Percentiles rank a stretch among this genome's conserved stretches.
phyloP scores from a whole-genome alignment of 2,888 invertebrate genomes.

The Hololepta plana region DNA sequence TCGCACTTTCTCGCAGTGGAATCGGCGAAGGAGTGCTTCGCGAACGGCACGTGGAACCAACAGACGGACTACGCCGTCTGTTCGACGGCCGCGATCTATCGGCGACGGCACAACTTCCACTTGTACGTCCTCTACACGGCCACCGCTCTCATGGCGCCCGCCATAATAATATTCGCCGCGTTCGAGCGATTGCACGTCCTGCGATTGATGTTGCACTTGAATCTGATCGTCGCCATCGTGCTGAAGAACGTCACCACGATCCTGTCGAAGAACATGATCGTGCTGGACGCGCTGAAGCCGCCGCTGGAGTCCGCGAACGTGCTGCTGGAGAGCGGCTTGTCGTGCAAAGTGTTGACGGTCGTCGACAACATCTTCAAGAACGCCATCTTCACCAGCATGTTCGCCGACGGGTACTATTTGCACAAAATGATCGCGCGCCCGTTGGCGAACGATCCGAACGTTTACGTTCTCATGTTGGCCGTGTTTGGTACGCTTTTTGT shows the following conservation, averaged over 20 bases:
- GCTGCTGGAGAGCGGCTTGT: conserved; percentile 31
- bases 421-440: conserved; percentile 48
- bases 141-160: conserved; percentile 33
- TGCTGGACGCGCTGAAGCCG: conserved; percentile 35
- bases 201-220: conserved; percentile 38
- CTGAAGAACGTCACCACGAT: conserved; percentile 38
- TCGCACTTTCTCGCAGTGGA: no score
- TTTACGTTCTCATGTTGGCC: conserved; percentile 28
- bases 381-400: conserved; percentile 49
- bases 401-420: conserved; percentile 44
- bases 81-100: conserved; percentile 33
- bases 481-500: conserved; percentile 25
- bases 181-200: conserved; percentile 29
- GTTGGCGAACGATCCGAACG: conserved; percentile 35
- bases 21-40: conserved; percentile 36
- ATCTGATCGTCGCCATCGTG: conserved; percentile 38
- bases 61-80: conserved; percentile 40
- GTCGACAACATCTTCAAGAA: conserved; percentile 36
- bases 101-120: conserved; percentile 34
- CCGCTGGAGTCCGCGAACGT: conserved; percentile 24
- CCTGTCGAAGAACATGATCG: conserved; percentile 34
- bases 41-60: conserved; percentile 36
- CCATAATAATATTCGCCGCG: conserved; percentile 35
- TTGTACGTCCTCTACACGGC: conserved; percentile 34
- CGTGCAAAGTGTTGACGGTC: conserved; percentile 36